Conservation (phyloP, 2,797 vertebrate genomes). For the Onychomys leucogaster region DNA sequence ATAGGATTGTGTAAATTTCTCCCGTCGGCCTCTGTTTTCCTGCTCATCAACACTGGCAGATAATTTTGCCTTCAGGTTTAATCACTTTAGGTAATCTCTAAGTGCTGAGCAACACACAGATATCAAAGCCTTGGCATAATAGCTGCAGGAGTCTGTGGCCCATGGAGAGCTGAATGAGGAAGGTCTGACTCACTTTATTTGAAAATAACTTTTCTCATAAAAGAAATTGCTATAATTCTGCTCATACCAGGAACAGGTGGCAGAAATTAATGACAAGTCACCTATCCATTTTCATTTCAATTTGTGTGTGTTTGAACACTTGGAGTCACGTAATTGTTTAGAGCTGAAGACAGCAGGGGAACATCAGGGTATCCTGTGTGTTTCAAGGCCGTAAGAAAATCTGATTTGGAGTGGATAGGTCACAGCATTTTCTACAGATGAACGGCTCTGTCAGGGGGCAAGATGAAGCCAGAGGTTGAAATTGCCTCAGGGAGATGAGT, state of each 20-base stretch:
- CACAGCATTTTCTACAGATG: neutral
- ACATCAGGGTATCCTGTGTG: neutral
- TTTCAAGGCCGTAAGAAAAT: conserved; percentile 40
- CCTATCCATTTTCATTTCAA: conserved; percentile 65
- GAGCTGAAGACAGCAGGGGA: conserved; percentile 52
- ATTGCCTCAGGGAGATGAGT: neutral
- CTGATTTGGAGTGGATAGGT: conserved; percentile 21
- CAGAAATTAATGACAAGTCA: conserved; percentile 53
- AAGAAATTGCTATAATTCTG: conserved; percentile 67
- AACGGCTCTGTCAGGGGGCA: neutral
- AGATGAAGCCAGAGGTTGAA: neutral
- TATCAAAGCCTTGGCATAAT: neutral
- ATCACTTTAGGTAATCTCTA: conserved; percentile 45
- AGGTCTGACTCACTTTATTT: conserved; percentile 69
- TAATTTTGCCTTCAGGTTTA: conserved; percentile 72
- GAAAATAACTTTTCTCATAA: conserved; percentile 73
- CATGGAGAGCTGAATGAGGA: neutral
- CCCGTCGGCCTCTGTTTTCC: conserved; percentile 46
- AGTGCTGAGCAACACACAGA: neutral
- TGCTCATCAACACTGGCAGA: conserved; percentile 27
- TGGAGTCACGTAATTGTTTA: conserved; percentile 60
- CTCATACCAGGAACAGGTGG: conserved; percentile 43
- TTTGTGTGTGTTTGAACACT: conserved; percentile 50
- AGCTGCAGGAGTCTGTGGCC: conserved; percentile 11
- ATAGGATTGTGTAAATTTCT: conserved; percentile 46